Conservation (phyloP, 1,140 invertebrate species). For the Sycobia sp. region DNA sequence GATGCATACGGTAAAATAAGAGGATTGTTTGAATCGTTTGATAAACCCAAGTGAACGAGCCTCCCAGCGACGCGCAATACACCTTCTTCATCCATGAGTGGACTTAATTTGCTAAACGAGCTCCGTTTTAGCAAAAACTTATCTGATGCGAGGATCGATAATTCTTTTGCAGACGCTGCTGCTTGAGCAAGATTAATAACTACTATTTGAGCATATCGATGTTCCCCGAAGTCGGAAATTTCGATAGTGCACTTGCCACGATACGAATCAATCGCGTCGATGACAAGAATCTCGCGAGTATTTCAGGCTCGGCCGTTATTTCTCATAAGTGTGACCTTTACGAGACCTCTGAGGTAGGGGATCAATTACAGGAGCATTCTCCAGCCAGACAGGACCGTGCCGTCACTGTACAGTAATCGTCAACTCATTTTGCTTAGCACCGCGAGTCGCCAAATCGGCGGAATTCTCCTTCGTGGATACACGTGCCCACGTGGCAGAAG, state of each 20-base stretch:
- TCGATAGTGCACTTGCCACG: too few relatives aligned
- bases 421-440: conserved; percentile 38
- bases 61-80: too few relatives aligned
- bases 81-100: too few relatives aligned
- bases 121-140: neutral
- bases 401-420: conserved; percentile 46
- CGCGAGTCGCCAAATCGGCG: too few relatives aligned
- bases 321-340: neutral
- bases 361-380: neutral
- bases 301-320: neutral
- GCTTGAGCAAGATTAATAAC: neutral
- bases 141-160: neutral
- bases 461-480: too few relatives aligned
- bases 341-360: neutral
- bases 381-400: conserved; percentile 40
- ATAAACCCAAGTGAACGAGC: neutral
- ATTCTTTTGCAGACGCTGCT: neutral
- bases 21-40: neutral
- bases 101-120: neutral
- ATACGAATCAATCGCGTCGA: too few relatives aligned
- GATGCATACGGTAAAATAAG: conserved; percentile 2
- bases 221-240: too few relatives aligned
- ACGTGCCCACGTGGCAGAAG: neutral
- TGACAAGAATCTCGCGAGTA: too few relatives aligned
- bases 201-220: too few relatives aligned